Base-by-base conservation (phyloP, 2,113 vertebrate species). In the Myrmecobius fasciatus region DNA sequence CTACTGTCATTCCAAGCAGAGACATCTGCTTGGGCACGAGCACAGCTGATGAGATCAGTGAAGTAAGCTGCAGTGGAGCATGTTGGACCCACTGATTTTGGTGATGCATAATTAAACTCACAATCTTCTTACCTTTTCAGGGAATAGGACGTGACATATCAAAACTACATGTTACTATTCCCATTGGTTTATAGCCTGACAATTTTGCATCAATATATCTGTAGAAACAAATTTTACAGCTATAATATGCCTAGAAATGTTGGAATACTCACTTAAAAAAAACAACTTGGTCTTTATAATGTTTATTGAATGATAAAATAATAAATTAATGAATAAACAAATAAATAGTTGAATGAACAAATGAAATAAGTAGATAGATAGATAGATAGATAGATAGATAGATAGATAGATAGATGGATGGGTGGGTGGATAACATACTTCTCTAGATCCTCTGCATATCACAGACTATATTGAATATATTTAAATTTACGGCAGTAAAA, bases 161-260 rank as follows among this genome's bases (percentile, higher is more conserved):
- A 12, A 1, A 89, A 17, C 17, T 75, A 75, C 25, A 1, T 24
- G 2, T 4, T 2, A 53, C 3, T 26, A 0, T 46, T 12, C 8
- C 53, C 4, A 11, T 48, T 2, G n/a, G 1, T 1, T 43, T 0
- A 8, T 2, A 0, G 0, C 0, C 26, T 7, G 0, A 46, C 22
- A 0, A 6, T 2, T 24, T 36, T 14, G 36, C 24, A 8, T 11
- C 36, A 49, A 8, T 9, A 0, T 1, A 0, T 0, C 0, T 11
- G 6, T 48, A 31, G 25, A 43, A 5, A 26, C 2, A 7, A 83
- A 9, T 0, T 12, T 7, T 26, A 1, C 3, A 22, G 52, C 0
- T 0, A 52, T 53, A 1, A 0, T 22, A 0, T 7, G 0, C 10
- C 25, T 83, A 46, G 0, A n/a, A 0, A 0, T 4, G 8, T 0